Percentiles rank a stretch among this genome's conserved stretches.
Conservation (phyloP, 2,113 vertebrate species). For the Beaufortia kweichowensis region DNA sequence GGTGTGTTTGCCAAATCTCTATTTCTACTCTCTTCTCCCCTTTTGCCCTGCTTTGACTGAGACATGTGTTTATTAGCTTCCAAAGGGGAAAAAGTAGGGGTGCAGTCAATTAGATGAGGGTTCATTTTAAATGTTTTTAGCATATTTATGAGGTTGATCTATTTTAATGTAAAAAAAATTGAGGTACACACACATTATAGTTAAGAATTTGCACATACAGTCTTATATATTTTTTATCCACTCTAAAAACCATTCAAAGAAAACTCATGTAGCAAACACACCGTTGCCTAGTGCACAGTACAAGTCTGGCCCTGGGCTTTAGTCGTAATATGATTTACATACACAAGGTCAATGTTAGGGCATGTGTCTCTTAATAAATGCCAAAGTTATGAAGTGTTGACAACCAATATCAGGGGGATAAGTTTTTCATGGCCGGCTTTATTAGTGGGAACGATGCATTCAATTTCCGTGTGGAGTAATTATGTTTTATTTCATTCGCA, state of each 20-base stretch:
- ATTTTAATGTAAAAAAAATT: background rate
- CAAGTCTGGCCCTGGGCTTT: conserved; percentile 62
- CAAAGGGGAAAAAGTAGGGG: no score
- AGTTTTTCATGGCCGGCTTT: conserved; percentile 78
- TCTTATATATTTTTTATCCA: conserved; percentile 14
- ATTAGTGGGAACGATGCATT: conserved; percentile 88
- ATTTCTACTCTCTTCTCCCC: conserved; percentile 48
- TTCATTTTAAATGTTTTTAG: background rate
- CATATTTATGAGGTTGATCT: background rate
- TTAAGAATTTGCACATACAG: background rate
- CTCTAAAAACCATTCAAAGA: background rate
- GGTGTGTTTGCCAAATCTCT: conserved; percentile 70
- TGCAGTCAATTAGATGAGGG: conserved; percentile 10
- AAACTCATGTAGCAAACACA: conserved; percentile 28
- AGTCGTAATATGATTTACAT: conserved; percentile 92
- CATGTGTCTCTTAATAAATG: conserved; percentile 96
- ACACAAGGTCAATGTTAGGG: conserved; percentile 81
- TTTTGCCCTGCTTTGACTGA: conserved; percentile 30
- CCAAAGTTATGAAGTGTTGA: conserved; percentile 92
- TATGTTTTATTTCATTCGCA: conserved; percentile 87
- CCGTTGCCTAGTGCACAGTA: conserved; percentile 37
- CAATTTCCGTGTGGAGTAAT: conserved; percentile 88
- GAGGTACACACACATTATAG: background rate
- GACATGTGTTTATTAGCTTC: no score
- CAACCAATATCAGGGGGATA: conserved; percentile 82